Conservation (phyloP, 2,888 invertebrate genomes). For the Cremastinae sp. region DNA sequence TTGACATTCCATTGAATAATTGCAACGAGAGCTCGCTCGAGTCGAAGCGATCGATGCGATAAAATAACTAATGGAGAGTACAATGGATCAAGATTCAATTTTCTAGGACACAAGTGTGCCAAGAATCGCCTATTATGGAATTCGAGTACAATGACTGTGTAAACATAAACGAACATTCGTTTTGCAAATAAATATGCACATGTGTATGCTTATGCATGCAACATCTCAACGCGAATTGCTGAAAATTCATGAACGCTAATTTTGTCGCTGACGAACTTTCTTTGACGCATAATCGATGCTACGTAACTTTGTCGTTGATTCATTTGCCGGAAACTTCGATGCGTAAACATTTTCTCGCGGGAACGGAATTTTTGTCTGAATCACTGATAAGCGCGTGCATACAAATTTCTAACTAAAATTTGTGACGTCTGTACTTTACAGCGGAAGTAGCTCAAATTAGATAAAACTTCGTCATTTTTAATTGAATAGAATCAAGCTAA, state of each 20-base stretch:
- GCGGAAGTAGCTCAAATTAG: background rate
- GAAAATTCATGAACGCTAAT: background rate
- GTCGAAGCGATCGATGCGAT: constrained; percentile 37
- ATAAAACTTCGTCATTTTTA: background rate
- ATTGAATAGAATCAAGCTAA: background rate
- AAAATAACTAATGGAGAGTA: constrained; percentile 19
- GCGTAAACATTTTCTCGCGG: constrained; percentile 39
- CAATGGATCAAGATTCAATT: constrained; percentile 40
- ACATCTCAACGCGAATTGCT: too few relatives aligned
- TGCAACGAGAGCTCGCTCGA: constrained; percentile 5
- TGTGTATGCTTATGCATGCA: too few relatives aligned
- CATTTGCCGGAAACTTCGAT: constrained; percentile 39
- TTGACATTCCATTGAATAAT: constrained; percentile 39
- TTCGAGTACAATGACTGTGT: too few relatives aligned
- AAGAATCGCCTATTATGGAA: constrained; percentile 3
- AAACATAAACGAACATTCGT: too few relatives aligned
- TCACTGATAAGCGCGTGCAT: constrained; percentile 41
- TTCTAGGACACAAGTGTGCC: constrained; percentile 31
- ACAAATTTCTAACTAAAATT: constrained; percentile 7
- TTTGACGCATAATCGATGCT: constrained; percentile 15
- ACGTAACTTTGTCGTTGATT: constrained; percentile 25
- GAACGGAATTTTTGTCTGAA: constrained; percentile 37
- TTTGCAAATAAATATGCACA: too few relatives aligned
- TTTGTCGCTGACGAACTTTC: constrained; percentile 22
- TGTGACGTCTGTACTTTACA: background rate